Evolutionary conservation across 1,140 invertebrate genomes (phyloP).

Genomic region (Potamilus streckersoni): DNA sequence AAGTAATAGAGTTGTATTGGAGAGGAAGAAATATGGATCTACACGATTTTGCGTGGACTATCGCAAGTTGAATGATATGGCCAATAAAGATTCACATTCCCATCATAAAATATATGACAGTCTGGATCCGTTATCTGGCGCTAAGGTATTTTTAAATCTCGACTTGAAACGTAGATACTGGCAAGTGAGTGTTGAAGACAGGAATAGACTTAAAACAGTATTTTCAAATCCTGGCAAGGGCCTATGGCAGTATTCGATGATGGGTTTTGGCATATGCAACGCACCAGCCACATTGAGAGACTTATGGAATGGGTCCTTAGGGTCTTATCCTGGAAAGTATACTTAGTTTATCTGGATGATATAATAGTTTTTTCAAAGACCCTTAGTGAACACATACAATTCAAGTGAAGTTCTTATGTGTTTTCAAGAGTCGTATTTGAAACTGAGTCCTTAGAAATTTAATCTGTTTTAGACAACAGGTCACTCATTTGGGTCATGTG

Average conservation of each 20-base stretch:
- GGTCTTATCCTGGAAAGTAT: constrained; percentile 7
- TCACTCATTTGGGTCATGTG: constrained; percentile 4
- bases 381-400: constrained; percentile 10
- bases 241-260: constrained; percentile 11
- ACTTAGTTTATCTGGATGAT: constrained; percentile 17
- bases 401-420: constrained; percentile 2
- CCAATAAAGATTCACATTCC: background rate
- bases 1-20: no score
- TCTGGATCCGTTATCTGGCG: constrained; percentile 5
- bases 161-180: no score
- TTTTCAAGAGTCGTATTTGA: constrained; percentile 3
- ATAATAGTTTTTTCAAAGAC: constrained; percentile 4
- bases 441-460: constrained; percentile 16
- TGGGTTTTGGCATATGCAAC: constrained; percentile 1
- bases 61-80: background rate
- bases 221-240: constrained; percentile 12
- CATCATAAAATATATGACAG: constrained; percentile 6
- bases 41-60: no score
- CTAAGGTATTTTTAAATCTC: background rate
- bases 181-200: constrained; percentile 15
- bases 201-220: constrained; percentile 10
- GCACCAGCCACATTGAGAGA: no score
- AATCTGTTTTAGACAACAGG: background rate
- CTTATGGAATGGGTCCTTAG: no score
- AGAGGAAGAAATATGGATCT: no score